Conservation (phyloP, 2,113 vertebrate species). For the Scomber japonicus region DNA sequence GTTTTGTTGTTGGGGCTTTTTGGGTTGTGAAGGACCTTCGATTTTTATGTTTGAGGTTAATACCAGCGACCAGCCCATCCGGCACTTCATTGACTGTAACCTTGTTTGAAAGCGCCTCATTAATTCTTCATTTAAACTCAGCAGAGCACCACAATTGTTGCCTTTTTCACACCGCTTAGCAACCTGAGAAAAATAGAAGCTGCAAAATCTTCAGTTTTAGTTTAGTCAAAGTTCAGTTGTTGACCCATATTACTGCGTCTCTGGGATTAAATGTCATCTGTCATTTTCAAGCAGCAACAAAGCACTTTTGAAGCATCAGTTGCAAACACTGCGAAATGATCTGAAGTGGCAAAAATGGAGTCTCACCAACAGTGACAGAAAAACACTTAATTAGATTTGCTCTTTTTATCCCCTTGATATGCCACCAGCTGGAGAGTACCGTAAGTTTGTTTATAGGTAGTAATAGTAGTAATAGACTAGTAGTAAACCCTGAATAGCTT, state of each 20-base stretch:
- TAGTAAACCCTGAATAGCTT: constrained; percentile 24
- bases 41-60: constrained; percentile 37
- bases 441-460: constrained; percentile 57
- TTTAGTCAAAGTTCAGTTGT: constrained; percentile 4
- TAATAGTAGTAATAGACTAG: neutral
- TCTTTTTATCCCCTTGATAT: constrained; percentile 37
- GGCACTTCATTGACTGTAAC: constrained; percentile 54
- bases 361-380: neutral
- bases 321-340: neutral
- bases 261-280: neutral
- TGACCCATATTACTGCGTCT: neutral
- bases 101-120: constrained; percentile 57
- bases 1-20: neutral
- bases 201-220: neutral
- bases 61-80: constrained; percentile 36
- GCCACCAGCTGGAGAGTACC: constrained; percentile 70
- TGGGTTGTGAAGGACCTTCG: constrained; percentile 24
- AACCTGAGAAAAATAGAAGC: constrained; percentile 37
- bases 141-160: constrained; percentile 30
- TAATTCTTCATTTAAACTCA: constrained; percentile 51
- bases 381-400: constrained; percentile 17
- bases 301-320: neutral
- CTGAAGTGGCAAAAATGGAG: neutral
- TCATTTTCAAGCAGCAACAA: neutral
- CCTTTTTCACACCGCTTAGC: constrained; percentile 44